Evolutionary conservation across 2,797 vertebrate species (phyloP), one percentile per base, ranked within the genome.

Genomic region (Danio choprae): DNA sequence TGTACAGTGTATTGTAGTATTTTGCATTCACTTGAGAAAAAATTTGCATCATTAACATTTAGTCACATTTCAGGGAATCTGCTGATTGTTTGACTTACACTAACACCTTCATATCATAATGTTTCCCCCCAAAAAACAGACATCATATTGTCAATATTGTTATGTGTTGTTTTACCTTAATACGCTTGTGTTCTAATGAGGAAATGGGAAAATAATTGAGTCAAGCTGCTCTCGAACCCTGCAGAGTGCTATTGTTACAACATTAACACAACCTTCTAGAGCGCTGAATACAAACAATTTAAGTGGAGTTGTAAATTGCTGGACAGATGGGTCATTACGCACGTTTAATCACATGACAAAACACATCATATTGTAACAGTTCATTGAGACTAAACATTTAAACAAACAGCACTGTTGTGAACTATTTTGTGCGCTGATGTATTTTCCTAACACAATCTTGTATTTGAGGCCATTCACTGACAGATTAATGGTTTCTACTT

Each of bases 251-350:
- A 59, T 46, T 60, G 56, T 58, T 51, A 22, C 64, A 55, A 77
- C 62, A 77, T 41, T 77, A 55, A 22, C 48, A 18, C 55, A 56
- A 67, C 20, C 74, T 65, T 64, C 51, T 59, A 22, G 60, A 71
- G 69, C 12, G 46, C 46, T 59, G 43, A 58, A 79, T 15, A 79
- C 50, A 79, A 43, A 79, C 55, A 69, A n/a, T 74, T 60, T 73
- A 59, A 74, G 22, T 68, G 18, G 43, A 50, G 76, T 70, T 51
- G 29, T 67, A 78, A 78, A 69, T 69, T 59, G 65, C 65, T 78
- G 55, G 67, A 50, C 65, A 60, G 65, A 70, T 41, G 65, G 44
- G 64, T 60, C 11, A 22, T 70, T 70, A 50, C 22, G 36, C 40
- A 69, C 43, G 20, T 78, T 20, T 77, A 59, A 77, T 68, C 41